A percentile compares a stretch with the other conserved stretches of the same genome.
Conservation (phyloP, 2,797 vertebrate species). For the Myripristis murdjan region DNA sequence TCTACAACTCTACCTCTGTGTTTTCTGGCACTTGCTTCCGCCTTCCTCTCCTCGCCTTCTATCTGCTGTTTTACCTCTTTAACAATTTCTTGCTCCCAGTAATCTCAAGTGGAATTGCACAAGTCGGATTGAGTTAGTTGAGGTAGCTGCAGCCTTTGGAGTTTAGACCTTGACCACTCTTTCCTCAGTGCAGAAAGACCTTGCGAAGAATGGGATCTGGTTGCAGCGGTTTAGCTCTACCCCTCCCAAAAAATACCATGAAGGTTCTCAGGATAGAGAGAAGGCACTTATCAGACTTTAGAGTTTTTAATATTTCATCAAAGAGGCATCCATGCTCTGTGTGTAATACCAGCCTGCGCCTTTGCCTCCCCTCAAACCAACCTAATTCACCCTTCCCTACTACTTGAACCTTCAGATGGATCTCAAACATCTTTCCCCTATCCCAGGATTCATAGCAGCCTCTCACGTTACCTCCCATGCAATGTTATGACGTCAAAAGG, state of each 20-base stretch:
- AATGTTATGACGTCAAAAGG: constrained; percentile 13
- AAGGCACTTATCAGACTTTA: constrained; percentile 6
- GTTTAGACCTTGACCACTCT: background rate
- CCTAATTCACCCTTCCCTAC: constrained; percentile 38
- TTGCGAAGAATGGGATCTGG: constrained; percentile 3
- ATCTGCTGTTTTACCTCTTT: constrained; percentile 9
- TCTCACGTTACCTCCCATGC: constrained; percentile 10
- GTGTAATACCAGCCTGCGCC: constrained; percentile 66
- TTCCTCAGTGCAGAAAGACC: constrained; percentile 19
- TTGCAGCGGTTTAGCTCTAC: constrained; percentile 31
- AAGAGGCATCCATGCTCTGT: constrained; percentile 61
- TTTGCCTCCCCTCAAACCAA: constrained; percentile 48
- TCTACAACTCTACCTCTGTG: constrained; percentile 40
- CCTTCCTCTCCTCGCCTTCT: constrained; percentile 19
- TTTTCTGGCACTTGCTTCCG: constrained; percentile 30
- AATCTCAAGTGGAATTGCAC: constrained; percentile 16
- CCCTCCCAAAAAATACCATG: background rate
- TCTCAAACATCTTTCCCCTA: constrained; percentile 63
- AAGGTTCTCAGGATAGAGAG: background rate
- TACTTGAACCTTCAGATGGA: constrained; percentile 35
- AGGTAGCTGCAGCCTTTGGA: background rate
- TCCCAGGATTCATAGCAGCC: constrained; percentile 49
- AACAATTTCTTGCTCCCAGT: background rate
- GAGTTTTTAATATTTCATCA: constrained; percentile 39
- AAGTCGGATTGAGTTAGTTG: background rate